These are phyloP conservation scores for Ataeniobius toweri DNA, from an alignment of 2,797 vertebrate species.

Conservation along the genomic window DNA sequence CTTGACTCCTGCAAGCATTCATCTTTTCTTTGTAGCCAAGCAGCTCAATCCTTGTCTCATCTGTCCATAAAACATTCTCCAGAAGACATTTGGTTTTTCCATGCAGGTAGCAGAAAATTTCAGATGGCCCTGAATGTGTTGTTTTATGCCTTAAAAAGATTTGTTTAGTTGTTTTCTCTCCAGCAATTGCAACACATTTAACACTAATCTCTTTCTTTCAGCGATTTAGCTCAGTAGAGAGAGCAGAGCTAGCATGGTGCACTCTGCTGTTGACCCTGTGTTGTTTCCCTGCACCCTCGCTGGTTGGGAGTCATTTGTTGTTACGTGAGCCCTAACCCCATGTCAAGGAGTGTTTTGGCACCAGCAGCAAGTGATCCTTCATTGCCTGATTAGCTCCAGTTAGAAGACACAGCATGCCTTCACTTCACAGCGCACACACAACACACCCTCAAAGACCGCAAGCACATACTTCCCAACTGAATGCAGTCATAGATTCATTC, in stretches of 20 bases:
- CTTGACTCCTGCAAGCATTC: neutral
- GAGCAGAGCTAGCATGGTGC: conserved; percentile 32
- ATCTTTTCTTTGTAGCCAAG: neutral
- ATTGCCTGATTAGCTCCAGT: conserved; percentile 66
- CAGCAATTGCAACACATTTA: conserved; percentile 19
- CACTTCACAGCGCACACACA: conserved; percentile 13
- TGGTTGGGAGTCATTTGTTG: conserved; percentile 60
- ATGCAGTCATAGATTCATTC: conserved; percentile 57
- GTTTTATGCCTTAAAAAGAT: conserved; percentile 47
- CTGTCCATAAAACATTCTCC: neutral
- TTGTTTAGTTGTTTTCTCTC: conserved; percentile 15
- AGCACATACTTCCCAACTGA: conserved; percentile 45
- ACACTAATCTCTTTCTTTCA: conserved; percentile 16
- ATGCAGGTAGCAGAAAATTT: neutral
- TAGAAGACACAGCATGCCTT: conserved; percentile 49
- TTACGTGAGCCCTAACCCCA: conserved; percentile 42
- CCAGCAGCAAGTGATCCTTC: conserved; percentile 68
- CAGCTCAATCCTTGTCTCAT: neutral
- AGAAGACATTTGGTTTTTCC: neutral
- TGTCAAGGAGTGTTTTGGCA: conserved; percentile 70
- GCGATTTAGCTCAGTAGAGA: conserved; percentile 15
- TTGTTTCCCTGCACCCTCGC: conserved; percentile 41
- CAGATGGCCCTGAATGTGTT: neutral
- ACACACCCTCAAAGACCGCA: conserved; percentile 31
- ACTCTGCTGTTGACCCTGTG: conserved; percentile 45